Conservation (phyloP, 1,140 invertebrate genomes). For the Stegodyphus mimosarum region DNA sequence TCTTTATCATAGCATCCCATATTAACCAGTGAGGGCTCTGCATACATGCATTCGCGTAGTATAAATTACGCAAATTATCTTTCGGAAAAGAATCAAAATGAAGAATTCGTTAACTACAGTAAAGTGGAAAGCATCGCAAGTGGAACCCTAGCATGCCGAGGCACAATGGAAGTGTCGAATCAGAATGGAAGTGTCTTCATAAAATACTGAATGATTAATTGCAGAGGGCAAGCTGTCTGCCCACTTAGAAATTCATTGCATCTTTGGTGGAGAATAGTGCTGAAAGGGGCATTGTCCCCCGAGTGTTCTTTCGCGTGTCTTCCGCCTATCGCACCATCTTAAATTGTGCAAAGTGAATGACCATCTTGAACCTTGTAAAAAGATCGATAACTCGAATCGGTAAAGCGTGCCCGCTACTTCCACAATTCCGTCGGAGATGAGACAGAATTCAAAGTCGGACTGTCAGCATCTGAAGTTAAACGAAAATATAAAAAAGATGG, state of each 20-base stretch:
- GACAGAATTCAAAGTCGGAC: conserved; percentile 5
- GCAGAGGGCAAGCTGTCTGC: not conserved
- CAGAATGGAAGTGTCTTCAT: no score
- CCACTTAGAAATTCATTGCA: not conserved
- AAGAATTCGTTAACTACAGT: no score
- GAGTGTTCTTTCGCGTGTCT: not conserved
- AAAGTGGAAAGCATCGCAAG: no score
- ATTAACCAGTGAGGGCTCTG: no score
- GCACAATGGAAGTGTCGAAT: no score
- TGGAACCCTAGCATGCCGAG: no score
- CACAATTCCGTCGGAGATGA: not conserved
- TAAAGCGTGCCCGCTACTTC: conserved; percentile 1
- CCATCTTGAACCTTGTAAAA: conserved; percentile 16
- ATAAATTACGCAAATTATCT: no score
- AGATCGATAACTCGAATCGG: conserved; percentile 19
- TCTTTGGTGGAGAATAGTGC: not conserved
- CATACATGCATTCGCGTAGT: no score
- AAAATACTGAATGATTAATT: not conserved
- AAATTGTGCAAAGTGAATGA: conserved; percentile 18
- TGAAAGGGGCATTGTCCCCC: not conserved
- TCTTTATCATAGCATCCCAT: no score
- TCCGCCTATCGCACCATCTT: not conserved
- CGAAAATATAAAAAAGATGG: not conserved
- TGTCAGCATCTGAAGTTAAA: conserved; percentile 10
- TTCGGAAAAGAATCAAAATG: no score